phyloP scores from a whole-genome alignment of 1,140 invertebrate species.

The Drosophila triauraria region DNA sequence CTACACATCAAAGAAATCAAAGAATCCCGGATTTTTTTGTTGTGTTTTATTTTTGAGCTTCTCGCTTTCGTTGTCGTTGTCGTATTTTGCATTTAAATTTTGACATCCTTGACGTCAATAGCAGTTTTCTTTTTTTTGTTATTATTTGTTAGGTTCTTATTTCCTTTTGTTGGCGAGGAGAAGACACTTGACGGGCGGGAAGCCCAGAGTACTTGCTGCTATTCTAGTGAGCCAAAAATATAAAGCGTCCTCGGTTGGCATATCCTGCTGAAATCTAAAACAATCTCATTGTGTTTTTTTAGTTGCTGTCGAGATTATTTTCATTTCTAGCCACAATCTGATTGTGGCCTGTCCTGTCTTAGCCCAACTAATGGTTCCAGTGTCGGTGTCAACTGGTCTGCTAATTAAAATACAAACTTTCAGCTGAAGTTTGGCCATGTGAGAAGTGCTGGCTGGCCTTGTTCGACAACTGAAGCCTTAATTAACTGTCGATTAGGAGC shows the following conservation, averaged over 20 bases:
- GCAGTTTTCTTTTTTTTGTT: conserved; percentile 38
- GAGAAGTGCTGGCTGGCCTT: conserved; percentile 8
- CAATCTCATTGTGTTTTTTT: conserved; percentile 26
- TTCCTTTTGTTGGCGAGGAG: conserved; percentile 18
- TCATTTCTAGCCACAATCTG: conserved; percentile 10
- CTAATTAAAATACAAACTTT: conserved; percentile 50
- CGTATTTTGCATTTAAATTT: conserved; percentile 61
- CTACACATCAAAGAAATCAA: conserved; percentile 48
- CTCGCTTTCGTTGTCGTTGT: conserved; percentile 14
- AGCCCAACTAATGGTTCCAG: neutral
- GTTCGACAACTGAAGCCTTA: conserved; percentile 43
- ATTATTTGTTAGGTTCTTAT: conserved; percentile 15
- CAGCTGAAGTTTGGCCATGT: conserved; percentile 15
- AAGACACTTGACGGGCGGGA: conserved; percentile 20
- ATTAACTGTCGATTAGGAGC: conserved; percentile 54
- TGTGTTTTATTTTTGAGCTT: conserved; percentile 41
- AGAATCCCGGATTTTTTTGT: conserved; percentile 22
- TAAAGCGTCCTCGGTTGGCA: neutral
- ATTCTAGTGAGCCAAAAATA: conserved; percentile 25
- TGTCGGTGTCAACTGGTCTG: conserved; percentile 24
- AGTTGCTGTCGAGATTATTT: conserved; percentile 5
- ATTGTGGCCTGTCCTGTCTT: conserved; percentile 1
- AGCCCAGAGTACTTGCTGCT: conserved; percentile 20
- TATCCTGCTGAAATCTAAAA: conserved; percentile 16
- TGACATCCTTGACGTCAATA: conserved; percentile 59